These are phyloP conservation scores for Unio pictorum DNA, from an alignment of 2,888 invertebrate genomes.

Conservation along the genomic window DNA sequence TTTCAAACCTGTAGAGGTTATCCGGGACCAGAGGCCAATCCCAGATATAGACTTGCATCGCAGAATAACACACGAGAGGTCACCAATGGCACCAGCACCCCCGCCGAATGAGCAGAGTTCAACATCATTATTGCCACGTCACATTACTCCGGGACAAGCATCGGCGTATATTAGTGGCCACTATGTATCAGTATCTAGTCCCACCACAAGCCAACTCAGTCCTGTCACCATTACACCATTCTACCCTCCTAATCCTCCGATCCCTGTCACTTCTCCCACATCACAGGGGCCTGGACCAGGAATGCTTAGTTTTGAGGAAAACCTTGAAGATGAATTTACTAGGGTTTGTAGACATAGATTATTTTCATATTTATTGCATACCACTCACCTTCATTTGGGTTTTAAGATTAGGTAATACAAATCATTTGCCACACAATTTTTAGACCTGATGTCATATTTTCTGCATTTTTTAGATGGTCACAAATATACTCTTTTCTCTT, in stretches of 20 bases:
- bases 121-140: constrained; percentile 3
- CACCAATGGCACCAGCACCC: neutral
- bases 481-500: too few species aligned
- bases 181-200: constrained; percentile 3
- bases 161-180: neutral
- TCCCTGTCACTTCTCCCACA: constrained; percentile 37
- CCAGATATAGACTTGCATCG: constrained; percentile 22
- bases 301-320: neutral
- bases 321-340: constrained; percentile 61
- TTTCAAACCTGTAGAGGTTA: constrained; percentile 53
- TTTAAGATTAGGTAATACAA: neutral
- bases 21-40: constrained; percentile 52
- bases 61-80: neutral
- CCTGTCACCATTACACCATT: constrained; percentile 23
- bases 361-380: neutral
- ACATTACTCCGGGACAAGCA: constrained; percentile 1
- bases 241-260: constrained; percentile 14
- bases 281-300: constrained; percentile 41
- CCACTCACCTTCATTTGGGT: neutral
- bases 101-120: neutral
- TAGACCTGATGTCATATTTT: too few species aligned
- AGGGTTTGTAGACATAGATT: constrained; percentile 55
- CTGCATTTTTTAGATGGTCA: too few species aligned
- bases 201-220: constrained; percentile 6
- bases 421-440: too few species aligned